Evolutionary conservation across 2,113 vertebrate species (phyloP).

Genomic region (Laterallus jamaicensis): DNA sequence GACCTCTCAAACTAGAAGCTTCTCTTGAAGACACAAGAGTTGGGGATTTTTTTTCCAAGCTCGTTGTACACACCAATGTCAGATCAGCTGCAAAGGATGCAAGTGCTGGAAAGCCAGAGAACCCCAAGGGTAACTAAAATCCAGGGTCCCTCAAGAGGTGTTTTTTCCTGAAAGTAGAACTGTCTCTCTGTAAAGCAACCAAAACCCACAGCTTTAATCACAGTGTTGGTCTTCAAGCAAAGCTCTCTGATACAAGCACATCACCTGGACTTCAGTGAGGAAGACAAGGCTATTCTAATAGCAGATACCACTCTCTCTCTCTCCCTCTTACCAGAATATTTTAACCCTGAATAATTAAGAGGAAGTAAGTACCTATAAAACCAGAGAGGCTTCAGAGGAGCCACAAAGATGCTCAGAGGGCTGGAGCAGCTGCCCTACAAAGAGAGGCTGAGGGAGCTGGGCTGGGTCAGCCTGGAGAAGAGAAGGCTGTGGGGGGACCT

Average conservation of each 20-base stretch:
- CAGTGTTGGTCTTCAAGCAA: not conserved
- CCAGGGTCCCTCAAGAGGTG: not conserved
- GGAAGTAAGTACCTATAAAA: not conserved
- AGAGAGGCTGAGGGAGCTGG: too few relatives aligned
- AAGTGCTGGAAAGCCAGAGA: not conserved
- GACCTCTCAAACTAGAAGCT: not conserved
- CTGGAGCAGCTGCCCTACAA: too few relatives aligned
- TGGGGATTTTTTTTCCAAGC: not conserved
- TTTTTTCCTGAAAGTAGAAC: not conserved
- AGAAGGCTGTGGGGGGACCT: too few relatives aligned
- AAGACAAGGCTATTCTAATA: not conserved
- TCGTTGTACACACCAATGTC: not conserved
- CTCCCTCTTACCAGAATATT: not conserved
- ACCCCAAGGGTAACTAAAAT: not conserved
- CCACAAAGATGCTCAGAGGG: too few relatives aligned
- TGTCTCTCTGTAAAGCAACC: not conserved
- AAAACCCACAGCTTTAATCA: not conserved
- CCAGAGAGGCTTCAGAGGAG: not conserved
- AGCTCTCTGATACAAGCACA: not conserved
- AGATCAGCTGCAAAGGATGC: not conserved
- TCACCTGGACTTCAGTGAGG: not conserved
- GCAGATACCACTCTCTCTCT: not conserved
- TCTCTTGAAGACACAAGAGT: not conserved
- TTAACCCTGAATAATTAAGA: constrained; percentile 31
- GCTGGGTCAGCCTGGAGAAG: too few relatives aligned